Evolutionary conservation across 2,113 vertebrate genomes (phyloP).

Genomic region (Periophthalmodon schlosseri): DNA sequence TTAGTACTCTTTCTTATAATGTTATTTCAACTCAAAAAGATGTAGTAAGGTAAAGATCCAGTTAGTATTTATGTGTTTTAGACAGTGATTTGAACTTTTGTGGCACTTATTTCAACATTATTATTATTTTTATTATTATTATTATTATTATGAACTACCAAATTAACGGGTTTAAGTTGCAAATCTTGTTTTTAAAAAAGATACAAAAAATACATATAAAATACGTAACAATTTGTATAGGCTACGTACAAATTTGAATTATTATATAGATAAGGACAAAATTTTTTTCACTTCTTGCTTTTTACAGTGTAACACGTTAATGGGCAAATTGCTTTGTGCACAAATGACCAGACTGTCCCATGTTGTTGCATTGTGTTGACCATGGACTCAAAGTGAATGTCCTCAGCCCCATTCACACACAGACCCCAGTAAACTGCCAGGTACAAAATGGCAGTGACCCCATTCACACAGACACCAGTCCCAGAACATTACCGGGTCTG

Average conservation of each 20-base stretch:
- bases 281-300: neutral
- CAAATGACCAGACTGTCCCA: slow-evolving; percentile 23
- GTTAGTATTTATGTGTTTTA: neutral
- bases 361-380: neutral
- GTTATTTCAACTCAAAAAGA: neutral
- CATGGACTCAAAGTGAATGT: neutral
- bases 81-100: neutral
- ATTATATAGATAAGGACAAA: no score
- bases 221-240: no score
- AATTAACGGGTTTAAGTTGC: neutral
- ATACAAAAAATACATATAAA: no score
- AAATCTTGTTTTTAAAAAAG: neutral
- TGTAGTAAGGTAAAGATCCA: neutral
- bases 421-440: no score
- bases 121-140: neutral
- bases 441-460: no score
- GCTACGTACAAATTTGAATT: neutral
- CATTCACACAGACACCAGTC: no score
- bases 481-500: no score
- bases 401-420: no score
- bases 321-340: neutral
- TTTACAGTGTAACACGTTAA: neutral
- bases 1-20: neutral
- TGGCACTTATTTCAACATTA: neutral
- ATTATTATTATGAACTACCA: slow-evolving; percentile 1